These are phyloP conservation scores for Dimorphilus gyrociliatus DNA, from an alignment of 2,888 invertebrate genomes.

Conservation along the genomic window DNA sequence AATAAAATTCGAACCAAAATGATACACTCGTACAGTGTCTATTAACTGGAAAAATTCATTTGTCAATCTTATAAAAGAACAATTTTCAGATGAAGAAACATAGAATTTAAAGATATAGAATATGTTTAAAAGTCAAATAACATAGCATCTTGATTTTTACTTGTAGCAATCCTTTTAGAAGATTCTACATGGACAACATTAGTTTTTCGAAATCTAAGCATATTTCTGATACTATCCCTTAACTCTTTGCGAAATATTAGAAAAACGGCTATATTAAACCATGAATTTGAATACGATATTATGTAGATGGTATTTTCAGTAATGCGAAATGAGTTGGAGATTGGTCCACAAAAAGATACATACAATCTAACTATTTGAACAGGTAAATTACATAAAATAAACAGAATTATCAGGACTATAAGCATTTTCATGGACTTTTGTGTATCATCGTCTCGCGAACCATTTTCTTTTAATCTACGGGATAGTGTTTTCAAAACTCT, in stretches of 20 bases:
- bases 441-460: neutral
- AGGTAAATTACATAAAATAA: conserved; percentile 3
- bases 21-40: conserved; percentile 42
- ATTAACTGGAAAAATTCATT: conserved; percentile 23
- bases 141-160: too few species aligned
- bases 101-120: too few species aligned
- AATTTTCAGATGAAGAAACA: too few species aligned
- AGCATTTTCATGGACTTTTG: conserved; percentile 5
- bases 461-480: neutral
- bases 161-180: too few species aligned
- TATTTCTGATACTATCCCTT: too few species aligned
- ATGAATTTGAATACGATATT: conserved; percentile 5
- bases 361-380: conserved; percentile 3
- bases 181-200: too few species aligned
- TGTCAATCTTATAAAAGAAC: too few species aligned
- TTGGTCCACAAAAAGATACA: neutral
- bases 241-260: conserved; percentile 5
- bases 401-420: conserved; percentile 3
- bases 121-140: too few species aligned
- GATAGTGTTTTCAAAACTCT: conserved; percentile 2
- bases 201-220: too few species aligned
- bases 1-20: conserved; percentile 39
- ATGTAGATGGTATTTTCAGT: conserved; percentile 1
- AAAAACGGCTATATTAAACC: conserved; percentile 5
- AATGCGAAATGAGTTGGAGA: neutral